phyloP scores from a whole-genome alignment of 2,797 vertebrate genomes.

The Falco berigora region DNA sequence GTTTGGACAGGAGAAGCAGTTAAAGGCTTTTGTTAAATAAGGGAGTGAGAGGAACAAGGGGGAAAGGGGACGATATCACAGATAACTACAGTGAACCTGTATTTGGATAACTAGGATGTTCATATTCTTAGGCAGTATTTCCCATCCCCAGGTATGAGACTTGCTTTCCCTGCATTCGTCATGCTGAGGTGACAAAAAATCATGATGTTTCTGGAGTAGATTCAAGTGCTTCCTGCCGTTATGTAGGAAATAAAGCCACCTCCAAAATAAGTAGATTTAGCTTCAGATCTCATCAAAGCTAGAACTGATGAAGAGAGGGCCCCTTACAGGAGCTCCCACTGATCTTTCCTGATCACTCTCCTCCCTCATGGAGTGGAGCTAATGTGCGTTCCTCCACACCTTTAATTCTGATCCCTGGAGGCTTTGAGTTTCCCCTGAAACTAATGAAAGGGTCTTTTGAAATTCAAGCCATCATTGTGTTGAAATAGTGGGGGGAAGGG shows the following conservation, averaged over 20 bases:
- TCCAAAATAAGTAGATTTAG: background rate
- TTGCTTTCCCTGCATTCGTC: background rate
- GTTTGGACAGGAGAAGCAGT: background rate
- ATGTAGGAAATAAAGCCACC: background rate
- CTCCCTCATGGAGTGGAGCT: background rate
- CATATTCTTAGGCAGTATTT: background rate
- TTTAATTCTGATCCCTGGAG: constrained; percentile 20
- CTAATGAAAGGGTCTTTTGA: constrained; percentile 2
- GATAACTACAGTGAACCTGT: background rate
- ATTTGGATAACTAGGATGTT: background rate
- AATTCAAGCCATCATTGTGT: background rate
- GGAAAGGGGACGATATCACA: background rate
- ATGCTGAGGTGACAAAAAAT: background rate
- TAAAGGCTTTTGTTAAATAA: background rate
- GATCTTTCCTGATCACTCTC: background rate
- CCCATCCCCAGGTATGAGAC: background rate
- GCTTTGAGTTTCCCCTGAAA: background rate
- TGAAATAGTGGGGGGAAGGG: background rate
- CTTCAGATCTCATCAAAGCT: background rate
- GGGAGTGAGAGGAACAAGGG: background rate
- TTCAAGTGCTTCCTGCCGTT: background rate
- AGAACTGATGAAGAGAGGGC: background rate
- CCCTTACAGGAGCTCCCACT: background rate
- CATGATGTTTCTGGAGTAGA: background rate
- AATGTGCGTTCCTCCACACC: background rate